These are phyloP conservation scores for Anguilla anguilla DNA, from an alignment of 2,797 vertebrate genomes.

Conservation along the genomic window DNA sequence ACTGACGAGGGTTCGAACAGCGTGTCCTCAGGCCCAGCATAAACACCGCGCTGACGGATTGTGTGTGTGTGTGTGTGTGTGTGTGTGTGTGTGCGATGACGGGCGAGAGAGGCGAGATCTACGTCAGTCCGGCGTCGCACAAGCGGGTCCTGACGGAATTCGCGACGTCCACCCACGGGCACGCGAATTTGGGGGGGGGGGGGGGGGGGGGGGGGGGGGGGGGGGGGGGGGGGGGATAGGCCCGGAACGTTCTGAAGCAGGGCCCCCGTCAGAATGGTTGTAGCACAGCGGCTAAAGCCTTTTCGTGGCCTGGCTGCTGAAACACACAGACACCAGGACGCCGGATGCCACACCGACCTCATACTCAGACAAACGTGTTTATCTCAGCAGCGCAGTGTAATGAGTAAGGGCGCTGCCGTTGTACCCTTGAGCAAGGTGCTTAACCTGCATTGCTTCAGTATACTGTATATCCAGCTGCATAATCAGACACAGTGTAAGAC, in stretches of 20 bases:
- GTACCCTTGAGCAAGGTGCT: too few species aligned
- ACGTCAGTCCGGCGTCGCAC: background rate
- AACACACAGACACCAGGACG: background rate
- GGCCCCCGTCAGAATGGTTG: background rate
- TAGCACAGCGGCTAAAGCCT: background rate
- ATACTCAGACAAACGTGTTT: too few species aligned
- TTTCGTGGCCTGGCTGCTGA: background rate
- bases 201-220: background rate
- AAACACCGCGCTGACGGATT: constrained; percentile 3
- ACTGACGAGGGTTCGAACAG: background rate
- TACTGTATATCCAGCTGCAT: too few species aligned
- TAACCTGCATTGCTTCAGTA: too few species aligned
- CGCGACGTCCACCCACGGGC: background rate
- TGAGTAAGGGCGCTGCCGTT: too few species aligned
- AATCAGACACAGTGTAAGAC: too few species aligned
- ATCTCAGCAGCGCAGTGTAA: too few species aligned
- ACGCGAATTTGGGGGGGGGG: background rate
- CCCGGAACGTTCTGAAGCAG: background rate
- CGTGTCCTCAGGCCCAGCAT: background rate
- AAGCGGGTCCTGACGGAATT: background rate
- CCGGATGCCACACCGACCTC: background rate
- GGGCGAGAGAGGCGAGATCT: background rate
- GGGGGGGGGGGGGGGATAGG: background rate
- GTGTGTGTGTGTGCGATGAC: background rate
- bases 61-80: background rate